Evolutionary conservation across 2,888 invertebrate species (phyloP), one percentile per base, ranked within the genome.

Genomic region (Aplocera efformata): DNA sequence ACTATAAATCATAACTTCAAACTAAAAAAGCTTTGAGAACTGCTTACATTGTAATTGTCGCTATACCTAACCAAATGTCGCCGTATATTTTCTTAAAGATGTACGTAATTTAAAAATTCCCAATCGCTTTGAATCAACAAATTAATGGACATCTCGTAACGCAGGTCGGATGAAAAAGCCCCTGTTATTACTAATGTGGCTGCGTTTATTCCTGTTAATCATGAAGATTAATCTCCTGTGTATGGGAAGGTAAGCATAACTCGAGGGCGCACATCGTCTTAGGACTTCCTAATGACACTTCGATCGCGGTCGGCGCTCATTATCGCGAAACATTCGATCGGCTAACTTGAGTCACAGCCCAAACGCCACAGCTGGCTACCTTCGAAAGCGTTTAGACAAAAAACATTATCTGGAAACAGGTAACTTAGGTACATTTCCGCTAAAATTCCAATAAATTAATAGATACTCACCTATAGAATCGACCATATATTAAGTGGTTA

Each of bases 231-330:
- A 83, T 79, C 76, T 78, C 70, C 70, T 67, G 59, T 61, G 58
- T 70, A 70, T 67, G 66, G 70, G 69, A 63, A 67, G 68, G 72
- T 70, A 67, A 74, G 75, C 77, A 79, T 80, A 78, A 79, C 82
- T 81, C 66, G 72, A 73, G 74, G 79, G 81, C 78, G 73, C 79
- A 74, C 81, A 77, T 74, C 72, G 74, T 50, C 74, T 78, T 81
- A 82, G 79, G 81, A 82, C 85, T 86, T 88, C 88, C 88, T 88
- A 86, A 88, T 85, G 84, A 84, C 85, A 83, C 85, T 81, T 80
- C 84, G 85, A 83, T 81, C 80, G 74, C 71, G 71, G 63, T 72
- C 74, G 73, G 69, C 76, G 72, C 79, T 83, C 88, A 86, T 86
- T 88, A 86, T 82, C 82, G 79, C 72, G 67, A 78, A 79, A 80